Evolutionary conservation across 2,113 vertebrate species (phyloP).

Genomic region (Gila orcuttii): DNA sequence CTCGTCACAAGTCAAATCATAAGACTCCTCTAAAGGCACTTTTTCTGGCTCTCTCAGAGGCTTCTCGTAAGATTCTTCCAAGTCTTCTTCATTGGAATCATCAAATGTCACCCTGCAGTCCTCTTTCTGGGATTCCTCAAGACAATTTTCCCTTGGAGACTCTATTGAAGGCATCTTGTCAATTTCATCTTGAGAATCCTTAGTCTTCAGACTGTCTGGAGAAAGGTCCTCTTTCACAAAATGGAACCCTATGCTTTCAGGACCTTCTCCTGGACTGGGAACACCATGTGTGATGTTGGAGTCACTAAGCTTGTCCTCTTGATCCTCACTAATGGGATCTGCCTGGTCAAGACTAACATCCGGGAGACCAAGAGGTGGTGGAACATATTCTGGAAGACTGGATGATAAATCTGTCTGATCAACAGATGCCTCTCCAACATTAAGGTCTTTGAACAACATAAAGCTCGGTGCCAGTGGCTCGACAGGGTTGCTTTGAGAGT

Average conservation of each 20-base stretch:
- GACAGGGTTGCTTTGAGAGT: slow-evolving; percentile 70
- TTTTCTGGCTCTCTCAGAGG: slow-evolving; percentile 60
- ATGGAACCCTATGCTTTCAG: slow-evolving; percentile 63
- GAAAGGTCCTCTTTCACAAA: slow-evolving; percentile 70
- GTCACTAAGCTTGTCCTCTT: slow-evolving; percentile 68
- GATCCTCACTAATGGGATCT: slow-evolving; percentile 58
- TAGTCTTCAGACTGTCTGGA: slow-evolving; percentile 43
- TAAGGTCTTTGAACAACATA: slow-evolving; percentile 81
- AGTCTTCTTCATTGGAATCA: slow-evolving; percentile 46
- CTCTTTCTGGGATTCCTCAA: slow-evolving; percentile 28
- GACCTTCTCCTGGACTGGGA: slow-evolving; percentile 60
- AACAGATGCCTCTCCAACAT: slow-evolving; percentile 68
- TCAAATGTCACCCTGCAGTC: slow-evolving; percentile 42
- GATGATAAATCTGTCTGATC: slow-evolving; percentile 73
- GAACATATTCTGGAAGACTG: slow-evolving; percentile 71
- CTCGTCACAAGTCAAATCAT: slow-evolving; percentile 45
- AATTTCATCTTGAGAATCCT: slow-evolving; percentile 44
- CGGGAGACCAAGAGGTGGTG: slow-evolving; percentile 71
- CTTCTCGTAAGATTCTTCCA: slow-evolving; percentile 51
- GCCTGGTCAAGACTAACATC: slow-evolving; percentile 67
- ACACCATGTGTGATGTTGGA: slow-evolving; percentile 65
- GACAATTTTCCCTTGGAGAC: slow-evolving; percentile 39
- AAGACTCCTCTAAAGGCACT: slow-evolving; percentile 51
- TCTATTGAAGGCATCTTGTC: slow-evolving; percentile 35
- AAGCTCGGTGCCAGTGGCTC: slow-evolving; percentile 76